Evolutionary conservation across 2,113 vertebrate species (phyloP).

Genomic region (Chitala chitala): DNA sequence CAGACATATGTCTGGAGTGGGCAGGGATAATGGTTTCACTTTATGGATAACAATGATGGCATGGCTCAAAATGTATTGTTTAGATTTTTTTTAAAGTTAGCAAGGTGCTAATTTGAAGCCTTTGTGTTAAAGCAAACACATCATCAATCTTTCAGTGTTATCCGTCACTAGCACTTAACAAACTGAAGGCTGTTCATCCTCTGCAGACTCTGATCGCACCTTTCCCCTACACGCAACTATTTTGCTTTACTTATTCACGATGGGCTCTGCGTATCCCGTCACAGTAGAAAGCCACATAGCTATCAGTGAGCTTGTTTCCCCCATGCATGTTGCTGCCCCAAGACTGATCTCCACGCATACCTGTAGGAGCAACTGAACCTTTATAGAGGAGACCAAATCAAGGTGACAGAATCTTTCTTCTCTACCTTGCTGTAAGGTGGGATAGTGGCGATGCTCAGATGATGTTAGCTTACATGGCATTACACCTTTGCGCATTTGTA

Average conservation of each 20-base stretch:
- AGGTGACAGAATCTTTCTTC: conserved; percentile 49
- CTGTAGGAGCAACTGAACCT: conserved; percentile 48
- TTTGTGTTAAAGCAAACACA: not conserved
- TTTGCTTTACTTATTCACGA: not conserved
- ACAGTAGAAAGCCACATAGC: conserved; percentile 3
- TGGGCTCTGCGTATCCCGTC: conserved; percentile 14
- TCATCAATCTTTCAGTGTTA: not conserved
- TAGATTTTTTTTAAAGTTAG: not conserved
- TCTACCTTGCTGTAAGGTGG: conserved; percentile 37
- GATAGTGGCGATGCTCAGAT: conserved; percentile 58
- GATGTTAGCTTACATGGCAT: conserved; percentile 42
- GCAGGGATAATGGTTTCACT: not conserved
- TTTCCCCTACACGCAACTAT: not conserved
- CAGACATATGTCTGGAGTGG: not conserved
- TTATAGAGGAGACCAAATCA: conserved; percentile 56
- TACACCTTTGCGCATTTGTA: not conserved
- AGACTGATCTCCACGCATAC: conserved; percentile 34
- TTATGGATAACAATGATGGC: not conserved
- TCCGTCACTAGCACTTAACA: not conserved
- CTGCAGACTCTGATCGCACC: not conserved
- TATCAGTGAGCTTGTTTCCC: conserved; percentile 5
- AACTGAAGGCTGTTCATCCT: not conserved
- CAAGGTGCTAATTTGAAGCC: not conserved
- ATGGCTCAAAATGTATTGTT: not conserved
- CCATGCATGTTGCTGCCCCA: conserved; percentile 18